Base-by-base conservation (phyloP, 2,797 vertebrate genomes). In the Silurus aristotelis region DNA sequence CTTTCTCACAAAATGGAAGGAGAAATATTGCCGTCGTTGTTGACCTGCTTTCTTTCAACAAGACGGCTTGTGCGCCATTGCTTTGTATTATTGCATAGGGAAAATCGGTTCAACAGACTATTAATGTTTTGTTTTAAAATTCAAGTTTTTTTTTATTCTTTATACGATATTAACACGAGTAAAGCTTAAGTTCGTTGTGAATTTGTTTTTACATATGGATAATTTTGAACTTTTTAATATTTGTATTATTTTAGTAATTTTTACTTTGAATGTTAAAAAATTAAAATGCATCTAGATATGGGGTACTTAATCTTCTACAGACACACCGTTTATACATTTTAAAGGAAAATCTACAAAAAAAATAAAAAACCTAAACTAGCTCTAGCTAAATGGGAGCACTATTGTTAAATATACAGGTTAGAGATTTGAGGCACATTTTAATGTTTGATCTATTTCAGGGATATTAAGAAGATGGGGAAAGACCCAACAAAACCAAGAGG, bases 401-500 rank as follows among this genome's bases (percentile, higher is more conserved):
- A 48, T 15, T 48, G 7, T 61, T 67, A 0, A n/a, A 12, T 72
- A 2, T 27, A 55, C 58, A 15, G 1, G 14, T 15, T 58, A 3
- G 5, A 43, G 1, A 83, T 66, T 19, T 12, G 0, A 15, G 43
- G 7, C 43, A 38, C 2, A 22, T 60, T 85, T 71, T n/a, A 68
- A 22, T 61, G 1, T 25, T 73, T 75, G 48, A 61, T 76, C 1
- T 43, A 7, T 71, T 81, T 84, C 19, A 77, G 88, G 83, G 15
- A 86, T 48, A 81, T 83, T 52, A 68, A 82, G 27, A 97, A 94
- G 93, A 99, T 98, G 97, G 97, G 96, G 91, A 99, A 96, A 95
- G 95, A 99, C 95, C 96, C 96, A 86, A 93, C 95, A 90, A 99
- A 98, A 93, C 98, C 98, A 6, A 96, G 97, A 94, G 98, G 98